These are phyloP conservation scores for Mastigias papua DNA, from an alignment of 30 jellyfish, hydroid and myxozoan genomes.

Conservation along the genomic window DNA sequence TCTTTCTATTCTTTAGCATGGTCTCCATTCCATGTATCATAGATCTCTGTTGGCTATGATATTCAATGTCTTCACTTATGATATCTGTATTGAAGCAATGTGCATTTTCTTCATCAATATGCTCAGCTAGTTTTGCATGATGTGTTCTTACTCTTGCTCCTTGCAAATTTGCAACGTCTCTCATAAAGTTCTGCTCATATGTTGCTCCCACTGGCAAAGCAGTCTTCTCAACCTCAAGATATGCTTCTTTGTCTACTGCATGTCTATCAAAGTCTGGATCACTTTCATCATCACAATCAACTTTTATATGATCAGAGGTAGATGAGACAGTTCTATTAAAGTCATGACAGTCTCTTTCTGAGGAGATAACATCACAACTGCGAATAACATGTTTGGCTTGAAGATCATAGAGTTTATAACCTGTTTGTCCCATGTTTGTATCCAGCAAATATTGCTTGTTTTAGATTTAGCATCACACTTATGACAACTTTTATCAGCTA, in stretches of 20 bases:
- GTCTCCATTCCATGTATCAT: too few species aligned
- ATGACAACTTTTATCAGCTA: slow-evolving; percentile 26
- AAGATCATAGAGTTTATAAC: slow-evolving; percentile 19
- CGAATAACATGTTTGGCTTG: neutral
- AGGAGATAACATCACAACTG: slow-evolving; percentile 7
- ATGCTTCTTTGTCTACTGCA: neutral
- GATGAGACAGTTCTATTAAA: neutral
- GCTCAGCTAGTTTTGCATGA: too few species aligned
- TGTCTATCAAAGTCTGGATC: slow-evolving; percentile 23
- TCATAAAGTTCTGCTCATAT: too few species aligned
- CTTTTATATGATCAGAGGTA: neutral
- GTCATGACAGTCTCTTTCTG: slow-evolving; percentile 24
- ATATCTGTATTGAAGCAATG: too few species aligned
- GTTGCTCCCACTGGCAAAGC: slow-evolving; percentile 5
- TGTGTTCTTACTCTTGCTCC: too few species aligned
- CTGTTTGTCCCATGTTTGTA: slow-evolving; percentile 44
- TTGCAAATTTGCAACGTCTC: too few species aligned
- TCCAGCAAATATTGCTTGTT: slow-evolving; percentile 16
- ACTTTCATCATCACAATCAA: slow-evolving; percentile 8
- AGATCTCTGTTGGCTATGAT: too few species aligned
- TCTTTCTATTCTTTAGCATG: too few species aligned
- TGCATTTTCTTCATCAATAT: too few species aligned
- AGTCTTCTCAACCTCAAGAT: neutral
- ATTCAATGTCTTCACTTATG: too few species aligned
- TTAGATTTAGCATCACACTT: slow-evolving; percentile 41